Evolutionary conservation across 1,140 invertebrate species (phyloP), one percentile per base, ranked within the genome.

Genomic region (Drosophila pandora): DNA sequence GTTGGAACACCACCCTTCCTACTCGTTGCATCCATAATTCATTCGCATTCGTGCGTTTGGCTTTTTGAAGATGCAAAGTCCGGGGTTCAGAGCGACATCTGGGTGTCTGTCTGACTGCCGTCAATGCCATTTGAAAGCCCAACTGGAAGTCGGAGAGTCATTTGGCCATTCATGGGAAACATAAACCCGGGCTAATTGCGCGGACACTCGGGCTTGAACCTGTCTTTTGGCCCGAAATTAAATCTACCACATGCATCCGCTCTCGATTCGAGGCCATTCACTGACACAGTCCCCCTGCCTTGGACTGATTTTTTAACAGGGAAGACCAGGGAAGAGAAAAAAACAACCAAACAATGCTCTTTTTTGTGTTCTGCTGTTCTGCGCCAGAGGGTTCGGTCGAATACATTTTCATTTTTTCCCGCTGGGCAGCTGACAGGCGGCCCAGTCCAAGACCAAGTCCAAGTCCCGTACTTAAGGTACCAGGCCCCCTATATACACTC

Each of bases 371-470:
- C 30, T 58, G 25, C 23, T 32, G 12, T 9, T 32, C 30, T 58
- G 25, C 23, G 12, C 12, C 56, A 4, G 21, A 58, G 53, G 21
- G n/a, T 47, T 59, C 25, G 7, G 12, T 23, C 12, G 60, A 60
- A 60, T 60, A 52, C n/a, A n/a, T 25, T 57, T 63, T 59, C 6
- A 23, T 47, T 58, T 62, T 25, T 62, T 25, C 41, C 55, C 13
- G 55, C 41, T 60, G 41, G 10, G 41, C 61, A 63, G 58, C 58
- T 60, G 58, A 60, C 58, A 60, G 32, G n/a, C n/a, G n/a, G 17
- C 17, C 17, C 17, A 17, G 17, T 17, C 17, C 17, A 17, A 17
- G 17, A 0, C 17, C 17, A 17, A 17, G 17, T 17, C 17, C 17
- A 45, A 50, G 28, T 50, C 21, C 12, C 56, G 17, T n/a, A 23